A percentile compares a stretch with the other conserved stretches of the same genome.
These are phyloP conservation scores for Forbesichthys papilliferus DNA, from an alignment of 2,113 vertebrate species.

Conservation along the genomic window DNA sequence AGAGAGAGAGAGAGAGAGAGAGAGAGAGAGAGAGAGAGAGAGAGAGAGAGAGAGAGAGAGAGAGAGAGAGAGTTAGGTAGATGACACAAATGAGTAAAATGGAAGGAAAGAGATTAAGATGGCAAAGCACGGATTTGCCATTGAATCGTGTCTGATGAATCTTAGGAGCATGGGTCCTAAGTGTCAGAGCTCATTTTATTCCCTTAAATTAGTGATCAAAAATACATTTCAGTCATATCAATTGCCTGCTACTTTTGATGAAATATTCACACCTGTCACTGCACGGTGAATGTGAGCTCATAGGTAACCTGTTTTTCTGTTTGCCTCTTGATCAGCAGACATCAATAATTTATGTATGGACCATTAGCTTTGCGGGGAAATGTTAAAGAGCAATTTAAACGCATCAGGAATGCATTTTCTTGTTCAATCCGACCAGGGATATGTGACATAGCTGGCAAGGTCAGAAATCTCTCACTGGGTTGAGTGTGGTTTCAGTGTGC, in stretches of 20 bases:
- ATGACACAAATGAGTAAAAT: too few relatives aligned
- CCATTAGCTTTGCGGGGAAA: conserved; percentile 61
- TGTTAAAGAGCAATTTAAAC: conserved; percentile 49
- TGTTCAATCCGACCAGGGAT: conserved; percentile 41
- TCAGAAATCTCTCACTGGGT: conserved; percentile 31
- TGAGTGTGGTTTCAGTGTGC: conserved; percentile 17
- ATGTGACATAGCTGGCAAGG: conserved; percentile 28
- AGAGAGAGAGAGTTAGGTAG: too few relatives aligned
- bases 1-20: too few relatives aligned
- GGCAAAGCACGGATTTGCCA: conserved; percentile 24
- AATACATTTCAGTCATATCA: conserved; percentile 40
- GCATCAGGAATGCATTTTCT: conserved; percentile 51
- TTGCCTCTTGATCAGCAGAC: conserved; percentile 66
- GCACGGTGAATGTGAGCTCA: conserved; percentile 40
- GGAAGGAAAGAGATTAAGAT: background rate
- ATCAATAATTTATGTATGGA: conserved; percentile 69
- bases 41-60: too few relatives aligned
- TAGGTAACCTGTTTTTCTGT: conserved; percentile 63
- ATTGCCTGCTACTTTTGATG: conserved; percentile 58
- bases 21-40: too few relatives aligned
- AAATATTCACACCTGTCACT: conserved; percentile 59
- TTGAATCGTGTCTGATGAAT: conserved; percentile 35
- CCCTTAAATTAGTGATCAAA: conserved; percentile 47
- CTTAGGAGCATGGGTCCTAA: conserved; percentile 38
- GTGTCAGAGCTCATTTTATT: conserved; percentile 46